These are phyloP conservation scores for Drosophila flavopinicola DNA, from an alignment of 2,888 invertebrate species.

Conservation along the genomic window DNA sequence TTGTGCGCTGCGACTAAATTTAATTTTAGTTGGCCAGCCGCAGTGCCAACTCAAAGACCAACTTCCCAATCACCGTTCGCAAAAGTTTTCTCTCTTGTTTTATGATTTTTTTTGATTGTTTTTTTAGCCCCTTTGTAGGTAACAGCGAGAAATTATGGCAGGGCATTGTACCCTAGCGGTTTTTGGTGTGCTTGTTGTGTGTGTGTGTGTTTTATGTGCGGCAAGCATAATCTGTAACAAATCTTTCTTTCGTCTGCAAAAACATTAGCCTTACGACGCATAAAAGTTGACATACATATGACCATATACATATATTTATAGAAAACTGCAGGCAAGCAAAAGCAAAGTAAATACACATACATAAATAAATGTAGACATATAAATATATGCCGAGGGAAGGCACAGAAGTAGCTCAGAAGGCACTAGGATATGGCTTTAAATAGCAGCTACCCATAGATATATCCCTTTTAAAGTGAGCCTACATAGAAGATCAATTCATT, in stretches of 20 bases:
- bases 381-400: slow-evolving; percentile 12
- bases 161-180: slow-evolving; percentile 39
- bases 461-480: too few relatives aligned
- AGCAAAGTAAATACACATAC: slow-evolving; percentile 34
- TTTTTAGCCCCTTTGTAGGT: slow-evolving; percentile 41
- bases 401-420: background rate
- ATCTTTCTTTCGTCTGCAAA: slow-evolving; percentile 75
- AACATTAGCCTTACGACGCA: slow-evolving; percentile 76
- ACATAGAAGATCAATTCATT: too few relatives aligned
- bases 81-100: slow-evolving; percentile 43
- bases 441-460: too few relatives aligned
- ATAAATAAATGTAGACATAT: slow-evolving; percentile 26
- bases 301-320: background rate
- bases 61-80: slow-evolving; percentile 55
- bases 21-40: slow-evolving; percentile 70
- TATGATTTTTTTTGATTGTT: slow-evolving; percentile 12
- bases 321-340: slow-evolving; percentile 43
- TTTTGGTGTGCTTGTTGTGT: slow-evolving; percentile 6
- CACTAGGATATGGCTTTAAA: too few relatives aligned
- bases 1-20: slow-evolving; percentile 63
- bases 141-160: slow-evolving; percentile 59
- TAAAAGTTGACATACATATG: slow-evolving; percentile 67
- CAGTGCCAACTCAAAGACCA: slow-evolving; percentile 56
- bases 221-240: slow-evolving; percentile 72
- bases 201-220: slow-evolving; percentile 50